phyloP scores from a whole-genome alignment of 2,888 invertebrate species.

The Drosophila paranaensis region DNA sequence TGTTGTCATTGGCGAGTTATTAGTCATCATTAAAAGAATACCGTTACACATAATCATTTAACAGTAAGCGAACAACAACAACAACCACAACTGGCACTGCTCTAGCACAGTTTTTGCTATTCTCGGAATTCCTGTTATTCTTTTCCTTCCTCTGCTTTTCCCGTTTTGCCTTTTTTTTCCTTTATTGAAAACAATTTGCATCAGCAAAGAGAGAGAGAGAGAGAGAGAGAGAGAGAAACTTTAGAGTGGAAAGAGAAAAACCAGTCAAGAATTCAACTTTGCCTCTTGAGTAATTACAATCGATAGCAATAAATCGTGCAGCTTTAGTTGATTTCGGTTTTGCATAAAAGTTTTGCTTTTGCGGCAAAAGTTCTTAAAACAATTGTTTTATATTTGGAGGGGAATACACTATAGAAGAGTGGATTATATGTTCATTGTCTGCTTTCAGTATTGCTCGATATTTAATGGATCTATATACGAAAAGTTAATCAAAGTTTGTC shows the following conservation, averaged over 20 bases:
- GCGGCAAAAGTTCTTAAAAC: background rate
- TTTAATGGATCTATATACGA: background rate
- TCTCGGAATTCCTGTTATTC: conserved; percentile 12
- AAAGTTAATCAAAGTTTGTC: background rate
- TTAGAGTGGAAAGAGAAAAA: conserved; percentile 18
- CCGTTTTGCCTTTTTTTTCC: too few species aligned
- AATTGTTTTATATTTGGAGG: background rate
- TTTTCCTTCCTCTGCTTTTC: conserved; percentile 1
- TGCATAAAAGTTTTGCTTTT: background rate
- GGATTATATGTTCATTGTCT: accelerated
- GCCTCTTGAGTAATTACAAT: conserved; percentile 66
- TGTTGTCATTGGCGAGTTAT: conserved; percentile 42
- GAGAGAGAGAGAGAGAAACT: background rate
- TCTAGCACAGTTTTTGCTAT: conserved; percentile 22
- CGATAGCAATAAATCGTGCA: conserved; percentile 44
- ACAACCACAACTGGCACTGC: conserved; percentile 3
- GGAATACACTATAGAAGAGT: background rate
- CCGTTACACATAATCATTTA: conserved; percentile 50
- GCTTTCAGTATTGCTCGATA: background rate
- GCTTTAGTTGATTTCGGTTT: conserved; percentile 10
- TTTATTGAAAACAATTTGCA: conserved; percentile 53
- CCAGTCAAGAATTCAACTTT: conserved; percentile 31
- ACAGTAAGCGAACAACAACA: conserved; percentile 41
- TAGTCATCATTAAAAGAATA: conserved; percentile 55
- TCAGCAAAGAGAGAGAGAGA: conserved; percentile 15